Conservation (phyloP, 1,140 invertebrate genomes). For the Matsumurasca onukii region DNA sequence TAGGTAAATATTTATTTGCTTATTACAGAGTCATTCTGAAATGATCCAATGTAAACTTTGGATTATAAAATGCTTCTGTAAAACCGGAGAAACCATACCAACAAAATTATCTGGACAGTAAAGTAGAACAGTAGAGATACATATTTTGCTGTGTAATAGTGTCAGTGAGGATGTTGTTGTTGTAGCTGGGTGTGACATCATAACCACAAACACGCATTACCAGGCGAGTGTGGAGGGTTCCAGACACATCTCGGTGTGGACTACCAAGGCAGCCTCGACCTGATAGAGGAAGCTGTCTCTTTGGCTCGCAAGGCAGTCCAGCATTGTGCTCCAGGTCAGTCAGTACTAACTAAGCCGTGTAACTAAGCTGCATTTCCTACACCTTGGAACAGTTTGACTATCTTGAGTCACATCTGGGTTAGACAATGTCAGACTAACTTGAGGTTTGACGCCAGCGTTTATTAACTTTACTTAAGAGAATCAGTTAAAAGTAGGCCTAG, state of each 20-base stretch:
- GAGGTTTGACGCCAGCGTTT: background rate
- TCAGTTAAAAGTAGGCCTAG: background rate
- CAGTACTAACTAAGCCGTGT: background rate
- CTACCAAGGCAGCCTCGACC: slow-evolving; percentile 58
- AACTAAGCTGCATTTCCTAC: background rate
- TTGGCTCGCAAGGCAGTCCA: slow-evolving; percentile 63
- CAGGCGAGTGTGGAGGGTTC: slow-evolving; percentile 83
- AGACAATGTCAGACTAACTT: background rate
- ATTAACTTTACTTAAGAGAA: background rate
- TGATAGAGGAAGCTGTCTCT: slow-evolving; percentile 69
- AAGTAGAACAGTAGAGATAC: too few relatives aligned
- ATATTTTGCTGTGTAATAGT: too few relatives aligned
- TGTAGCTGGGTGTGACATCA: slow-evolving; percentile 77
- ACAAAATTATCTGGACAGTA: too few relatives aligned
- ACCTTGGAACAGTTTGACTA: background rate
- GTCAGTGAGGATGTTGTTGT: too few relatives aligned
- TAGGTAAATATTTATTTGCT: too few relatives aligned
- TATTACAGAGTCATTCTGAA: too few relatives aligned
- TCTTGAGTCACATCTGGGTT: background rate
- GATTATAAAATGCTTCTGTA: background rate
- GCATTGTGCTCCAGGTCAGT: slow-evolving; percentile 26
- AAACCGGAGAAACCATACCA: background rate
- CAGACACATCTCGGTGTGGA: slow-evolving; percentile 64
- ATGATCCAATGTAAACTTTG: background rate
- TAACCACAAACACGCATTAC: slow-evolving; percentile 86